Conservation (phyloP, 2,888 invertebrate species). For the Chloromyia formosa region DNA sequence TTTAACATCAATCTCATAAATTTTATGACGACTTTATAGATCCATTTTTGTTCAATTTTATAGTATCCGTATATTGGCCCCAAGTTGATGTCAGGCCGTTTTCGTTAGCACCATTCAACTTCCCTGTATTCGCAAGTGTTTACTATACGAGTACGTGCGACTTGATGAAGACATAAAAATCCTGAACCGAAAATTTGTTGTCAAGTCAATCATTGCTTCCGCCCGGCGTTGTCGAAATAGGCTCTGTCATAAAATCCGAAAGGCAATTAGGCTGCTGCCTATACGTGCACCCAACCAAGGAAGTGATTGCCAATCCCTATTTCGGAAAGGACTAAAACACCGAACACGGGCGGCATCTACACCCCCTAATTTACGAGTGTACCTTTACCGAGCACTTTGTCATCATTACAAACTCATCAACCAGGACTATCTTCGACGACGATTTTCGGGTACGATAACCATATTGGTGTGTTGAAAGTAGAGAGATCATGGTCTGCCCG, state of each 20-base stretch:
- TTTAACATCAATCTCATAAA: constrained; percentile 9
- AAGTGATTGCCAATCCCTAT: not conserved
- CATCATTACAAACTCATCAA: constrained; percentile 50
- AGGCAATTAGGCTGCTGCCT: constrained; percentile 22
- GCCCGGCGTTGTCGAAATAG: constrained; percentile 15
- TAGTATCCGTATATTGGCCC: not conserved
- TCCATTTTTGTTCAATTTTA: constrained; percentile 28
- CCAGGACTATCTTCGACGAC: constrained; percentile 25
- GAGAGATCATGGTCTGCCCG: not conserved
- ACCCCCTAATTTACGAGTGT: constrained; percentile 46
- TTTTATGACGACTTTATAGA: constrained; percentile 16
- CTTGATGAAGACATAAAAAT: constrained; percentile 46
- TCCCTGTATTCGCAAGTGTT: not conserved
- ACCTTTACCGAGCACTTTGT: constrained; percentile 46
- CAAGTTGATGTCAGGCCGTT: not conserved
- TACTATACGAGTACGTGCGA: constrained; percentile 22
- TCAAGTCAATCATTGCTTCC: constrained; percentile 29
- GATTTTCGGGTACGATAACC: constrained; percentile 3
- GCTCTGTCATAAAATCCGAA: constrained; percentile 32
- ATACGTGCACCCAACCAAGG: not conserved
- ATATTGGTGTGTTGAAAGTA: not conserved
- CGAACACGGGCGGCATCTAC: constrained; percentile 3
- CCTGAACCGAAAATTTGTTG: constrained; percentile 37
- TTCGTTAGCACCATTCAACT: not conserved
- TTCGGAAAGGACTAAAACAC: too few relatives aligned